phyloP scores from a whole-genome alignment of 1,140 invertebrate genomes.

The Cydia splendana region DNA sequence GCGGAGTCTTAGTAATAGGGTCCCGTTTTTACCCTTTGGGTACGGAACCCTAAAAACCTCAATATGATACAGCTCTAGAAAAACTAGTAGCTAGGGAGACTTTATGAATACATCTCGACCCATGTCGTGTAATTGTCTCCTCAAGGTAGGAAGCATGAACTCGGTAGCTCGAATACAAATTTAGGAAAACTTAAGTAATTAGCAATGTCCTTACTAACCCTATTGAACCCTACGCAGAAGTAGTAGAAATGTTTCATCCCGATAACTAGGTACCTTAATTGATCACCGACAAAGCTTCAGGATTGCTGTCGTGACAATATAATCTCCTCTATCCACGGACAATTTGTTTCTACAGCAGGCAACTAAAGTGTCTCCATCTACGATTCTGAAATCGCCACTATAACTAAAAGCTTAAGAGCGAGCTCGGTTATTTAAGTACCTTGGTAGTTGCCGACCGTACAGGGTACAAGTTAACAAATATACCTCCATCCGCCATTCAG shows the following conservation, averaged over 20 bases:
- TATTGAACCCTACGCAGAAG: not conserved
- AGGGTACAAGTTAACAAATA: not conserved
- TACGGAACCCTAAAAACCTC: too few relatives aligned
- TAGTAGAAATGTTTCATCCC: not conserved
- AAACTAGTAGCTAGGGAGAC: too few relatives aligned
- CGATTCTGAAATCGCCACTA: not conserved
- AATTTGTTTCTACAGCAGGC: not conserved
- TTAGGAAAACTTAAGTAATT: not conserved
- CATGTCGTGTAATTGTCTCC: too few relatives aligned
- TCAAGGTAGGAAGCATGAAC: too few relatives aligned
- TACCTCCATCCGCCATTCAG: not conserved
- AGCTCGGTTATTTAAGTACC: not conserved
- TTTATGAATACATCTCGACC: too few relatives aligned
- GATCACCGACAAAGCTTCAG: slow-evolving; percentile 12
- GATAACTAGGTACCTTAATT: not conserved
- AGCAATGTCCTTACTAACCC: not conserved
- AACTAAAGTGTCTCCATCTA: not conserved
- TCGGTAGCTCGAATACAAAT: not conserved
- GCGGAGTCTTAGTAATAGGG: too few relatives aligned
- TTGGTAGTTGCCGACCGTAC: not conserved
- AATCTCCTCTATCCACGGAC: not conserved
- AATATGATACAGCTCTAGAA: too few relatives aligned
- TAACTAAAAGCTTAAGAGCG: not conserved
- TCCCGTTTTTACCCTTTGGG: too few relatives aligned
- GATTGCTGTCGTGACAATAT: slow-evolving; percentile 6